Percentiles rank a stretch among this genome's conserved stretches.
phyloP scores from a whole-genome alignment of 1,140 invertebrate genomes.

The Euura saliciscinereae region DNA sequence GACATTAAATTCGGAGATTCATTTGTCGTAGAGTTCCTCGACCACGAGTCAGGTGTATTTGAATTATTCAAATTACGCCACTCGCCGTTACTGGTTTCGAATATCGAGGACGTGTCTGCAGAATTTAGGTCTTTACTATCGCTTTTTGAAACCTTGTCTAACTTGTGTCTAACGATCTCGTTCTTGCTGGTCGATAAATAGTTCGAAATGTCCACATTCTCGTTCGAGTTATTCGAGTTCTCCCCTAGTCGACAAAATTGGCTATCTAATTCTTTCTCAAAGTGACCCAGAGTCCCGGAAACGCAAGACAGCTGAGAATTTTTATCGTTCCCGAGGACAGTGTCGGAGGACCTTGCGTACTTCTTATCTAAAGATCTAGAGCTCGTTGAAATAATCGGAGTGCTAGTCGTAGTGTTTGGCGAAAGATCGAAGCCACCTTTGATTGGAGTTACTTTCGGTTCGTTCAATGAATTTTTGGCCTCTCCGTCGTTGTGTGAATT shows the following conservation, averaged over 20 bases:
- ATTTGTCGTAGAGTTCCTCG: constrained; percentile 20
- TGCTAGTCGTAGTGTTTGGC: not conserved
- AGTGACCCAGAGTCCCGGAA: not conserved
- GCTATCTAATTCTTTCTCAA: not conserved
- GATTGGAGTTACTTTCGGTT: not conserved
- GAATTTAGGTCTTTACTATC: not conserved
- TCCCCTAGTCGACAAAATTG: not conserved
- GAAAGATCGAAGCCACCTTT: not conserved
- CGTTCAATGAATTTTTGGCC: not conserved
- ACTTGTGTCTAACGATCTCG: not conserved
- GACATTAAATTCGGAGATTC: constrained; percentile 15
- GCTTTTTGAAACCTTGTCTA: not conserved
- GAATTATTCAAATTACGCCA: constrained; percentile 19
- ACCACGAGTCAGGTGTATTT: constrained; percentile 22
- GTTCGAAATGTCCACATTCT: not conserved
- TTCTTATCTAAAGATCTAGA: not conserved
- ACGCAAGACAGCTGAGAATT: not conserved
- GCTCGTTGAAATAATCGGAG: not conserved
- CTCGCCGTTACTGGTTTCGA: constrained; percentile 16
- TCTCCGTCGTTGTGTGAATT: not conserved
- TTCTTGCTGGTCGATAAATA: not conserved
- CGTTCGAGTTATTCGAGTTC: not conserved
- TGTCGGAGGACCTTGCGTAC: not conserved
- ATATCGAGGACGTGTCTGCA: constrained; percentile 9
- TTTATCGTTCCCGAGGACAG: not conserved